Evolutionary conservation across 2,113 vertebrate species (phyloP), one percentile per base, ranked within the genome.

Genomic region (Orientallactaga bullata): DNA sequence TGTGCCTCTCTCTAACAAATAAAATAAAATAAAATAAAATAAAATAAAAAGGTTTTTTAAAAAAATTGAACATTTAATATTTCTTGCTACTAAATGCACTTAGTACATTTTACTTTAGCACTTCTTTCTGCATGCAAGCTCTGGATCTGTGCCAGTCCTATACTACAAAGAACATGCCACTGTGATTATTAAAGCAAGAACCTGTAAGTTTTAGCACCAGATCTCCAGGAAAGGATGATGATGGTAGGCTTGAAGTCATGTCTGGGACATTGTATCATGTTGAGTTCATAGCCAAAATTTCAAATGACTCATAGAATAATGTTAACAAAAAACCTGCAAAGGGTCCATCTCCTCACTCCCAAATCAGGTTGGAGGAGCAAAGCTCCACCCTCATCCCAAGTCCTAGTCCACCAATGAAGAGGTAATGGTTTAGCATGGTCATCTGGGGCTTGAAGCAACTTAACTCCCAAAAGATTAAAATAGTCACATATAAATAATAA

Each of bases 301-400:
- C 18, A 90, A 60, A 32, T 95, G 93, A 94, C 68, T 94, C 89
- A 91, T 32, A 76, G n/a, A 68, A 24, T 55, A 47, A 89, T 15
- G 20, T 60, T 66, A 81, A 61, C 82, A 85, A 51, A 78, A 60
- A 55, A 32, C 20, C 42, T 87, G 61, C 26, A 35, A 23, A 88
- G 42, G n/a, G 37, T 26, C 66, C 18, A 47, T 60, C 39, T 85
- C 77, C 73, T 95, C 17, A 76, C 77, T 95, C 35, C 68, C 23
- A 88, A 35, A 28, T 10, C 65, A 47, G 73, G 65, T 0, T 1
- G 5, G n/a, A n/a, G 63, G 20, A 85, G 26, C 58, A 86, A 47
- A 66, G 66, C 21, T n/a, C 74, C 79, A 4, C 7, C 15, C 69
- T n/a, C 3, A 17, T 24, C 8, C 55, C 16, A 26, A 37, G 24